Conservation (phyloP, 2,888 invertebrate species). For the Trissolcus brochymenae region DNA sequence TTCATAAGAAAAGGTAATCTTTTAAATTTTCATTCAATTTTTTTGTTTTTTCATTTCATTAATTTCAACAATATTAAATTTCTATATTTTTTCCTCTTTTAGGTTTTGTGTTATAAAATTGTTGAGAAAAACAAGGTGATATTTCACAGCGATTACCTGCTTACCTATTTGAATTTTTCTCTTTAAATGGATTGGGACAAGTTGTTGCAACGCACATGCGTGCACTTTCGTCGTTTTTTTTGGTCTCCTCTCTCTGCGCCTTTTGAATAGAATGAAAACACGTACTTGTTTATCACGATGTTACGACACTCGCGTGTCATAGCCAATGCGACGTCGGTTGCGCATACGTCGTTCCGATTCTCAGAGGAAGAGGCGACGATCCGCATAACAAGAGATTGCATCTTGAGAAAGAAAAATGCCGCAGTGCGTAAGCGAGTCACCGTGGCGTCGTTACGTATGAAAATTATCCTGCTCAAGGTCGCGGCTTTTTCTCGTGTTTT, state of each 20-base stretch:
- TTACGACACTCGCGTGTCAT: conserved; percentile 38
- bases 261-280: conserved; percentile 48
- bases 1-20: not conserved
- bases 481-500: conserved; percentile 10
- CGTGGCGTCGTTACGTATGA: conserved; percentile 26
- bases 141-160: conserved; percentile 5
- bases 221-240: not conserved
- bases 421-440: conserved; percentile 28
- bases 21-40: not conserved
- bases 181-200: conserved; percentile 11
- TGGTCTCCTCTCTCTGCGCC: conserved; percentile 28
- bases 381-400: conserved; percentile 59
- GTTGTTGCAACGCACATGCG: conserved; percentile 5
- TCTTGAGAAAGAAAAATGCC: conserved; percentile 53
- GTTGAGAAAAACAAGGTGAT: not conserved
- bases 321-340: conserved; percentile 60
- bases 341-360: conserved; percentile 65
- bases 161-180: conserved; percentile 22
- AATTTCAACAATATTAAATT: too few relatives aligned
- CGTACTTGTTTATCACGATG: conserved; percentile 23
- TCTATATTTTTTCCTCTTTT: conserved; percentile 11
- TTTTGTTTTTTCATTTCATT: too few relatives aligned
- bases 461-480: conserved; percentile 25
- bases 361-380: conserved; percentile 61
- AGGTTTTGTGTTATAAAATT: conserved; percentile 1